A percentile compares a stretch with the other conserved stretches of the same genome.
phyloP scores from a whole-genome alignment of 2,888 invertebrate genomes.

The Oscheius sp. region DNA sequence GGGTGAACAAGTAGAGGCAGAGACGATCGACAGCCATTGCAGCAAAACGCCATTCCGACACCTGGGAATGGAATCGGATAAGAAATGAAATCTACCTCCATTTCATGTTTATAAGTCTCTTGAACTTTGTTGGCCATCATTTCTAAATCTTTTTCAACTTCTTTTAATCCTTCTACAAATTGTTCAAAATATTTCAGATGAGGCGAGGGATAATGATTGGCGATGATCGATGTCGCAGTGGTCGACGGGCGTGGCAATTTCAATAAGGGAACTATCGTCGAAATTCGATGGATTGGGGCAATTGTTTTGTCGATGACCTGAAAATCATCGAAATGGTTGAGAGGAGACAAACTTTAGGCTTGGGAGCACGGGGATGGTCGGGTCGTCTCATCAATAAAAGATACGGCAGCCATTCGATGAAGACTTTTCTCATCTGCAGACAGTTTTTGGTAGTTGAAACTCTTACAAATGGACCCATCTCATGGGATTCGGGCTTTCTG shows the following conservation, averaged over 20 bases:
- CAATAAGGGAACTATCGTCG: slow-evolving; percentile 54
- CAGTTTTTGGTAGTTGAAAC: background rate
- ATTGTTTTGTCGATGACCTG: slow-evolving; percentile 53
- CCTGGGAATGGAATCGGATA: slow-evolving; percentile 35
- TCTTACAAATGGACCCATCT: slow-evolving; percentile 31
- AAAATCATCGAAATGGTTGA: background rate
- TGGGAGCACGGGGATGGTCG: slow-evolving; percentile 57
- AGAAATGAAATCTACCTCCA: slow-evolving; percentile 32
- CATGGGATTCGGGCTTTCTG: slow-evolving; percentile 41
- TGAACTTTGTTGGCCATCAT: slow-evolving; percentile 49
- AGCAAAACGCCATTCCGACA: slow-evolving; percentile 61
- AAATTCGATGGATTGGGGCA: slow-evolving; percentile 49
- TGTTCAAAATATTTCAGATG: slow-evolving; percentile 38
- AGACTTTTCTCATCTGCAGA: slow-evolving; percentile 54
- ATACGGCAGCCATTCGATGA: slow-evolving; percentile 59
- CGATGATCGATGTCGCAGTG: slow-evolving; percentile 1
- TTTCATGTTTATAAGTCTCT: slow-evolving; percentile 50
- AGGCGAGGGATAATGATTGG: background rate
- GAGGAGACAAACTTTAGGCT: slow-evolving; percentile 43
- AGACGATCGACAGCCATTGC: slow-evolving; percentile 72
- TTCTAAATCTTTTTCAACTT: slow-evolving; percentile 44
- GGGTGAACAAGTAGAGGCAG: slow-evolving; percentile 70
- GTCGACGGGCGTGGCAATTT: slow-evolving; percentile 36
- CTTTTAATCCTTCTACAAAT: slow-evolving; percentile 46
- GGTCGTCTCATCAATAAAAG: slow-evolving; percentile 55